Evolutionary conservation across 2,113 vertebrate genomes (phyloP).

Genomic region (Pyrgilauda ruficollis): DNA sequence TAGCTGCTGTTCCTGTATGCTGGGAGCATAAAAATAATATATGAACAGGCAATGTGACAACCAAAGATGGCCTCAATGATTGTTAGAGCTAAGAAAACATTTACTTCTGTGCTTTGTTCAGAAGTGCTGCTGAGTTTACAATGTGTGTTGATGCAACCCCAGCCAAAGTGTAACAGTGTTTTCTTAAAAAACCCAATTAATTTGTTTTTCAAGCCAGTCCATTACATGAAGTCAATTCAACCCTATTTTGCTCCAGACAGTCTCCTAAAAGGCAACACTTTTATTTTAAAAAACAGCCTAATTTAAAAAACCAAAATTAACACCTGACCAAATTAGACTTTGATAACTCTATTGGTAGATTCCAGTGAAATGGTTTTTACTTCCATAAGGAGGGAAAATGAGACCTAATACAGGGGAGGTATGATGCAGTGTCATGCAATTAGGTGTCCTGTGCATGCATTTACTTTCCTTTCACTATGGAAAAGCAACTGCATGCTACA

Average conservation of each 20-base stretch:
- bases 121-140: constrained; percentile 27
- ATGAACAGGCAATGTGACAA: constrained; percentile 12
- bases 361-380: neutral
- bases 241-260: neutral
- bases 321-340: neutral
- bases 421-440: neutral
- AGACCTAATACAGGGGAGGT: neutral
- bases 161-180: neutral
- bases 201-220: neutral
- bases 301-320: neutral
- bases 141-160: neutral
- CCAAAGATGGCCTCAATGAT: constrained; percentile 18
- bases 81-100: constrained; percentile 46
- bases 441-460: fast-evolving
- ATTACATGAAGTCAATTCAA: neutral
- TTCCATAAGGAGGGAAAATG: neutral
- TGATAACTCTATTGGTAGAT: neutral
- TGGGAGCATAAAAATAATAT: constrained; percentile 50
- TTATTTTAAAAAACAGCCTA: neutral
- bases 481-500: neutral
- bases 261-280: neutral
- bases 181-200: constrained; percentile 4
- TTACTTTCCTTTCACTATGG: neutral
- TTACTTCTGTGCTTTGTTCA: neutral
- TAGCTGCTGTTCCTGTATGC: constrained; percentile 42